A percentile compares a stretch with the other conserved stretches of the same genome.
phyloP scores from a whole-genome alignment of 2,888 invertebrate genomes.

The Priocnemis perturbator region DNA sequence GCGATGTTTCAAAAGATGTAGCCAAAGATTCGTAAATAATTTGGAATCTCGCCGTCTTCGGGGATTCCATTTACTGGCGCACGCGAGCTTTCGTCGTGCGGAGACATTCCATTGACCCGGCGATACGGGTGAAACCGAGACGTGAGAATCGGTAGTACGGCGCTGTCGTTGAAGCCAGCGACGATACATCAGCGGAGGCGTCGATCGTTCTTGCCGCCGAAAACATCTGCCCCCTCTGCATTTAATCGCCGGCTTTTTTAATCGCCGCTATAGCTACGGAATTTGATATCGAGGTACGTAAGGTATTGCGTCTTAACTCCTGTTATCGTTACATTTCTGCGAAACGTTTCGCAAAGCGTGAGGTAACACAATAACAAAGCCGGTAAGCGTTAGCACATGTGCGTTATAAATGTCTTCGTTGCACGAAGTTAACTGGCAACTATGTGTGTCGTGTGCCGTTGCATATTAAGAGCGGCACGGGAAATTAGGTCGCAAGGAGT shows the following conservation, averaged over 20 bases:
- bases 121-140: no score
- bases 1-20: no score
- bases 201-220: no score
- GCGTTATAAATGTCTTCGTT: slow-evolving; percentile 5
- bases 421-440: slow-evolving; percentile 7
- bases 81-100: no score
- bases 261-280: slow-evolving; percentile 5
- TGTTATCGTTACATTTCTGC: slow-evolving; percentile 31
- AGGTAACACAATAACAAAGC: slow-evolving; percentile 35
- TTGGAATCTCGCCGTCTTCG: no score
- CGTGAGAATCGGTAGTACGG: no score
- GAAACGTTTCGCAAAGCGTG: slow-evolving; percentile 36
- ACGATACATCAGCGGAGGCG: no score
- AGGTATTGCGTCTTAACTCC: slow-evolving; percentile 21
- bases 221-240: no score
- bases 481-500: slow-evolving; percentile 23
- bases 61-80: no score
- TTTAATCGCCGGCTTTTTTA: not conserved
- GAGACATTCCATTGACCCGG: no score
- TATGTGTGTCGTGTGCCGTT: slow-evolving; percentile 4
- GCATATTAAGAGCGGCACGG: slow-evolving; percentile 1
- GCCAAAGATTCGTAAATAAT: no score
- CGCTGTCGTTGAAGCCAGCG: no score
- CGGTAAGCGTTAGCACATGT: slow-evolving; percentile 13
- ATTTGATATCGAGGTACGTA: slow-evolving; percentile 18